Evolutionary conservation across 2,797 vertebrate genomes (phyloP).

Genomic region (Scolopax bukidnonensis): DNA sequence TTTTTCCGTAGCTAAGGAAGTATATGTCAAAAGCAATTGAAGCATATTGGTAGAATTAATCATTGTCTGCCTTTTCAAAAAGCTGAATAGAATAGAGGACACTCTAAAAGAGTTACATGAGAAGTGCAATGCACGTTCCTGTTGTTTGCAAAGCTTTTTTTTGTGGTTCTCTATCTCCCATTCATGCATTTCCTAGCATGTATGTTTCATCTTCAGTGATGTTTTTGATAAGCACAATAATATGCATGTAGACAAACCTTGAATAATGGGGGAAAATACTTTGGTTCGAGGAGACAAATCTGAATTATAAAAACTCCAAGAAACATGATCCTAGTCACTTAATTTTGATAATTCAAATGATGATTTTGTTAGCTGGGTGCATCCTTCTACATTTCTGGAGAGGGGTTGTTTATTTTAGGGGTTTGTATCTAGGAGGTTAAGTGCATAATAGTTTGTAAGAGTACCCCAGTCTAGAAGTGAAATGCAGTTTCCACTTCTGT

Average conservation of each 20-base stretch:
- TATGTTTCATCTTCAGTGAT: fast-evolving
- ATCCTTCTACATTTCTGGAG: not conserved
- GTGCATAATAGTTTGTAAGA: not conserved
- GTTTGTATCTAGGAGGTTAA: not conserved
- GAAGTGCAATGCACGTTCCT: not conserved
- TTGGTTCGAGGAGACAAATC: not conserved
- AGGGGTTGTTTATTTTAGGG: not conserved
- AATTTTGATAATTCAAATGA: not conserved
- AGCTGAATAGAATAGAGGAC: slow-evolving; percentile 5
- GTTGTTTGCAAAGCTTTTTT: not conserved
- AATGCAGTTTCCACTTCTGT: not conserved
- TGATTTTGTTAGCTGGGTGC: not conserved
- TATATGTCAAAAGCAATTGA: slow-evolving; percentile 45
- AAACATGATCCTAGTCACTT: not conserved
- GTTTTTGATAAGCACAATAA: not conserved
- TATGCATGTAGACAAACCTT: fast-evolving
- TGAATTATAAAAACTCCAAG: not conserved
- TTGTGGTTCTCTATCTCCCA: not conserved
- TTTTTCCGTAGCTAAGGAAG: slow-evolving; percentile 43
- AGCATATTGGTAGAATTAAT: slow-evolving; percentile 39
- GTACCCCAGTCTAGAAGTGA: not conserved
- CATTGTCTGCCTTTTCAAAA: slow-evolving; percentile 44
- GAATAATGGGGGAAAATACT: not conserved
- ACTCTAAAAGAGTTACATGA: not conserved
- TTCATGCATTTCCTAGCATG: not conserved